Conservation (phyloP, 2,888 invertebrate genomes). For the Anaspis maculata region DNA sequence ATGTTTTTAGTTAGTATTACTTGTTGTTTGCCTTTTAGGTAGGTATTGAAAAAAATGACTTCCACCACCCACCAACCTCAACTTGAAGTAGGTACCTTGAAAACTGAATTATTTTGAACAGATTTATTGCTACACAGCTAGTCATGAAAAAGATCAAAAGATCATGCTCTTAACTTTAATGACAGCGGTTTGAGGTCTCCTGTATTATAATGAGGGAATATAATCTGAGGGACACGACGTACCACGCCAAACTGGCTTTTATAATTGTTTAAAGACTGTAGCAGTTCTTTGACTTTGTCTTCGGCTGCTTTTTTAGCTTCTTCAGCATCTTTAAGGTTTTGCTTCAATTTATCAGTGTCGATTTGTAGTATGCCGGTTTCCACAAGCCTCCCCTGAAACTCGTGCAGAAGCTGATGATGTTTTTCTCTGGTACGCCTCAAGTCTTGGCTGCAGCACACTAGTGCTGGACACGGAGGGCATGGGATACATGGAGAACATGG, state of each 20-base stretch:
- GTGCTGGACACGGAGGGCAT: conserved; percentile 8
- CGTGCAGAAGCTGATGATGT: conserved; percentile 55
- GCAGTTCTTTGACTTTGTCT: conserved; percentile 50
- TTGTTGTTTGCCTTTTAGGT: too few relatives aligned
- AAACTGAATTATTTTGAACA: too few relatives aligned
- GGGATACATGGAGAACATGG: conserved; percentile 29
- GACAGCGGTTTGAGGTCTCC: too few relatives aligned
- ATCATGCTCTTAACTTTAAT: too few relatives aligned
- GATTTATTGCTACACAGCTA: too few relatives aligned
- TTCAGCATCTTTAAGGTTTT: conserved; percentile 38
- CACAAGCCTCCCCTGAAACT: conserved; percentile 58
- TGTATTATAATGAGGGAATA: too few relatives aligned
- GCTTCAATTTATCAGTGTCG: conserved; percentile 45
- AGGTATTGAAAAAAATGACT: too few relatives aligned
- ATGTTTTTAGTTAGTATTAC: too few relatives aligned
- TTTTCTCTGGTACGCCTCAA: conserved; percentile 52
- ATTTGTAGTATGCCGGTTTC: conserved; percentile 52
- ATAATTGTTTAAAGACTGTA: conserved; percentile 43
- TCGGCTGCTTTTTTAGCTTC: conserved; percentile 49
- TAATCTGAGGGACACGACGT: too few relatives aligned
- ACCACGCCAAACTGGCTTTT: conserved; percentile 28
- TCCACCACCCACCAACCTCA: too few relatives aligned
- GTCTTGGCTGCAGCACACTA: conserved; percentile 45
- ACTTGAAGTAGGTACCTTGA: too few relatives aligned
- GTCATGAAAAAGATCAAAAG: too few relatives aligned